Evolutionary conservation across 1,140 invertebrate species (phyloP).

Genomic region (Drosophila bocki): DNA sequence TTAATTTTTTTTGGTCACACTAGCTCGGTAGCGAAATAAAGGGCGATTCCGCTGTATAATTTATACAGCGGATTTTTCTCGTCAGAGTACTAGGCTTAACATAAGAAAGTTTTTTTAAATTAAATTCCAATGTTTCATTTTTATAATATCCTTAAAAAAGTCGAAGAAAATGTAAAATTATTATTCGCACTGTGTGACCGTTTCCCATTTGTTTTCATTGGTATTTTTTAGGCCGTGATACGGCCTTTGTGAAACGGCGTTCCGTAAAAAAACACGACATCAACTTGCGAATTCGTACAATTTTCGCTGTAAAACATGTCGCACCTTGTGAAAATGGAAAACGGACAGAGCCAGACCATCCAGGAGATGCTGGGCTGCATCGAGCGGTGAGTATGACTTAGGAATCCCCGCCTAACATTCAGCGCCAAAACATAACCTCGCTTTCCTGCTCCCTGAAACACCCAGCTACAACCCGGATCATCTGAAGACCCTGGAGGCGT

Average conservation of each 20-base stretch:
- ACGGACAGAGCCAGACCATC: slow-evolving; percentile 89
- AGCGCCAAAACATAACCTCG: slow-evolving; percentile 57
- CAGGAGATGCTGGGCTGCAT: slow-evolving; percentile 90
- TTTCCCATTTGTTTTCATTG: slow-evolving; percentile 6
- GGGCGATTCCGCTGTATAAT: too few species aligned
- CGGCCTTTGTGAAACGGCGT: slow-evolving; percentile 19
- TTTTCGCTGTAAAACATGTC: slow-evolving; percentile 60
- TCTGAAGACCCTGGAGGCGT: slow-evolving; percentile 94
- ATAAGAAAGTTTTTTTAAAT: too few species aligned
- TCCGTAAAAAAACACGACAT: slow-evolving; percentile 45
- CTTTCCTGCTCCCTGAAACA: slow-evolving; percentile 49
- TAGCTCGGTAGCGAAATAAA: too few species aligned
- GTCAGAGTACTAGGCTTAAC: too few species aligned
- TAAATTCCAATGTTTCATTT: not conserved
- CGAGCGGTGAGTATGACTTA: slow-evolving; percentile 87
- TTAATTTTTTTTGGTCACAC: too few species aligned
- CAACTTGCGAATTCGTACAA: slow-evolving; percentile 32
- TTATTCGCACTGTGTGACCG: not conserved
- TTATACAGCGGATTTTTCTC: too few species aligned
- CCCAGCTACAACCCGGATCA: slow-evolving; percentile 97
- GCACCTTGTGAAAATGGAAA: slow-evolving; percentile 86
- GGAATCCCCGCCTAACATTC: not conserved
- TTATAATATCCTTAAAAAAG: not conserved
- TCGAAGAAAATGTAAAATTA: not conserved
- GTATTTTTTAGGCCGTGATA: not conserved